Conservation (phyloP, 1,140 invertebrate genomes). For the Psix sp. region DNA sequence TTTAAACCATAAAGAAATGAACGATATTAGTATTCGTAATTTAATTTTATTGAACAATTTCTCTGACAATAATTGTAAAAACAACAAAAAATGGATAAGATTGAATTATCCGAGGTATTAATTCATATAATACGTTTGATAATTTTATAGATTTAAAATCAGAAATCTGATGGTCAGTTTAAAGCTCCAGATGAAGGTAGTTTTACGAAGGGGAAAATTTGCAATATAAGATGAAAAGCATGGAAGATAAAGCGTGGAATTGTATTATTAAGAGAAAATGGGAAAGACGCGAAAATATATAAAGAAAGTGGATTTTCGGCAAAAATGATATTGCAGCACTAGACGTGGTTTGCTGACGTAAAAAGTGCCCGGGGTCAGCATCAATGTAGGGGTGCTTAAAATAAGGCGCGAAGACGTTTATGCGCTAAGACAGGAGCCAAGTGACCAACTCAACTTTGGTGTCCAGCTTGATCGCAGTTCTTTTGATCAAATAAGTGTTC, state of each 20-base stretch:
- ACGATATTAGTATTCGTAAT: too few species aligned
- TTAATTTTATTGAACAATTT: too few species aligned
- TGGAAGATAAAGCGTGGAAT: slow-evolving; percentile 46
- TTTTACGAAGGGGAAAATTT: slow-evolving; percentile 29
- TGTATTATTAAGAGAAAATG: slow-evolving; percentile 51
- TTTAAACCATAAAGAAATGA: too few species aligned
- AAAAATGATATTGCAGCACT: slow-evolving; percentile 65
- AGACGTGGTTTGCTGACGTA: slow-evolving; percentile 65
- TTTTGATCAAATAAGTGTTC: slow-evolving; percentile 69
- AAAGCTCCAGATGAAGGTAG: slow-evolving; percentile 6
- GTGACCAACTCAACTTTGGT: slow-evolving; percentile 72
- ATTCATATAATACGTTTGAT: background rate
- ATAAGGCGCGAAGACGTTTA: slow-evolving; percentile 70
- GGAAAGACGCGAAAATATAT: slow-evolving; percentile 45
- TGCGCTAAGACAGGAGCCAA: slow-evolving; percentile 71
- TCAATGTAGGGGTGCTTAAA: slow-evolving; percentile 54
- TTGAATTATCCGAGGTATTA: background rate
- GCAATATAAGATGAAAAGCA: slow-evolving; percentile 47
- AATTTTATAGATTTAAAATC: slow-evolving; percentile 6
- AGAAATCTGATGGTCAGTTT: slow-evolving; percentile 28
- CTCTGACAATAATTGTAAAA: too few species aligned
- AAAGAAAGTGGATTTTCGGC: slow-evolving; percentile 51
- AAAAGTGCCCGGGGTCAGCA: slow-evolving; percentile 67
- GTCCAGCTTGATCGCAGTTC: slow-evolving; percentile 70
- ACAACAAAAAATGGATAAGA: too few species aligned